Conservation (phyloP, 2,113 vertebrate species). For the Dicerorhinus sumatrensis region DNA sequence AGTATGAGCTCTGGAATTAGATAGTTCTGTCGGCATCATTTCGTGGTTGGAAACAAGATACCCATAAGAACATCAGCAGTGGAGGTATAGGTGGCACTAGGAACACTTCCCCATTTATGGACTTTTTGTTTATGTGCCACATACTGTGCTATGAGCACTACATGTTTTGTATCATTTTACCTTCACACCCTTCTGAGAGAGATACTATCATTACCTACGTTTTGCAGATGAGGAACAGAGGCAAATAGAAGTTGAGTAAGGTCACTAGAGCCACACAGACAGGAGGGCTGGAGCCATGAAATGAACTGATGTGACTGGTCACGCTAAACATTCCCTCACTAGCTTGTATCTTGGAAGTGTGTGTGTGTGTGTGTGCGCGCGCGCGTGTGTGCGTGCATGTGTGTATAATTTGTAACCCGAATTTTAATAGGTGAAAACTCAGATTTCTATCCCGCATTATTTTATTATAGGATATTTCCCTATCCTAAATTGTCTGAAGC, state of each 20-base stretch:
- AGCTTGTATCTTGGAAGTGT: neutral
- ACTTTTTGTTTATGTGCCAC: neutral
- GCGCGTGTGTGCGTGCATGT: too few species aligned
- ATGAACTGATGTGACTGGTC: fast-evolving
- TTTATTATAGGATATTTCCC: neutral
- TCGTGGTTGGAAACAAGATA: neutral
- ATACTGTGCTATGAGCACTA: fast-evolving
- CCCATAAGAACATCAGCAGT: fast-evolving
- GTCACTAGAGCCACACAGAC: fast-evolving
- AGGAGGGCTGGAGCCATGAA: neutral
- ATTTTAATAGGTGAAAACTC: neutral
- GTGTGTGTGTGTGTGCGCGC: neutral
- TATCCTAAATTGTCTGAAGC: neutral
- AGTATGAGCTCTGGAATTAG: neutral
- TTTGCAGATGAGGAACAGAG: neutral
- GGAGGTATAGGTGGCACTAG: fast-evolving
- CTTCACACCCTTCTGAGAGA: neutral
- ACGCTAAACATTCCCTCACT: fast-evolving
- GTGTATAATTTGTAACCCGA: neutral
- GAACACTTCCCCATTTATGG: fast-evolving
- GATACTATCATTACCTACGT: fast-evolving
- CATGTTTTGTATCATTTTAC: neutral
- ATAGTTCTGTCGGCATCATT: neutral
- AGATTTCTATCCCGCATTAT: neutral
- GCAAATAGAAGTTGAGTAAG: neutral